Evolutionary conservation across 2,113 vertebrate species (phyloP), one percentile per base, ranked within the genome.

Genomic region (Laticauda laticaudata): DNA sequence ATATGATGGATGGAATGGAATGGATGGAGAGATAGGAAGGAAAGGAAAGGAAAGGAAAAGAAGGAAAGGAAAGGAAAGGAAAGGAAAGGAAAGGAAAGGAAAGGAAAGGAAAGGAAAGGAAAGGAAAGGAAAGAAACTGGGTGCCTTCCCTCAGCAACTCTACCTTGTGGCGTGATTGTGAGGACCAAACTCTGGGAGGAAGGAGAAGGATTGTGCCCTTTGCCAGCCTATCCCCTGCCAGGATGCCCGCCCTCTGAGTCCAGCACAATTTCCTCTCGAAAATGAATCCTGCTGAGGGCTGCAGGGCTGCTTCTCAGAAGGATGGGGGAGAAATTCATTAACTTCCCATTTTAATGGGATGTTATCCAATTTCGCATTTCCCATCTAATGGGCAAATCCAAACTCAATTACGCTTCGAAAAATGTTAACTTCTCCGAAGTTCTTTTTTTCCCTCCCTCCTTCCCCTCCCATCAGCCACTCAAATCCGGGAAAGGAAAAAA

Each of bases 11-110:
- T 7, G 34, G 15, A 6, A 45, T 1, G 18, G 5, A 3, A 21
- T 0, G 23, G 11, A 26, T 1, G 24, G 24, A 61, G 1, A 2
- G 23, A 56, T 0, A 0, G 6, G 0, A 9, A 8, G 7, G 7
- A 3, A 4, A 7, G 23, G 2, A 3, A 23, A 0, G 23, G 4
- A 26, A 7, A 5, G 45, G 45, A 45, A 45, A 5, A 0, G 4
- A 45, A 45, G 45, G 4, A 5, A 45, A 45, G 45, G 45, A 5
- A 45, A 45, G 45, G 45, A 5, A 45, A 45, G 45, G 45, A 1
- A 45, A 26, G 3, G 23, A 2, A 23, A 2, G 6, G 2, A 3
- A 8, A 15, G 23, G 7, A 3, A 4, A 7, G 3, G 61, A n/a
- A 5, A 45, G 5, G 45, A 1, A 45, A 26, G 3, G 23, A 2